Evolutionary conservation across 2,888 invertebrate genomes (phyloP), one percentile per base, ranked within the genome.

Genomic region (Gymnosoma rotundatum): DNA sequence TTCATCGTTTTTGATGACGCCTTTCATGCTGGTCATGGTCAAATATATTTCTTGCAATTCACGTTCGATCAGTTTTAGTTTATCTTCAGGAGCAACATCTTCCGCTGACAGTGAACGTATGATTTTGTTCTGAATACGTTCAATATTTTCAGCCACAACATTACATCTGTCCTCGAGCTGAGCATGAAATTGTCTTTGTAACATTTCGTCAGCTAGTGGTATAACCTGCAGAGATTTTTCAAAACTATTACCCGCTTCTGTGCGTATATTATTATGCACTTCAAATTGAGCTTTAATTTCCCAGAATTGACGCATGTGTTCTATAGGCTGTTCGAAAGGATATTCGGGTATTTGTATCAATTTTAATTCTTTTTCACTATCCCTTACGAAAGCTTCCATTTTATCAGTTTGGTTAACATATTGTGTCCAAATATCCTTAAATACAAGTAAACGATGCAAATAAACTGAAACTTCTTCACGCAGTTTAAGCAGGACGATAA

Each of bases 241-340:
- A 87, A 97, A 95, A 83, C 95, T 94, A 58, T 94, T 93, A 20
- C 95, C 94, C 0, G 96, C 95, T 87, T 96, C 96, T 81, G 95
- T 95, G 72, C 95, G 94, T 66, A 97, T 94, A 86, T 95, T 95
- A 87, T 96, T 96, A 90, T 97, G 94, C 32, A 97, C 94, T 93
- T 97, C 97, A 88, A 96, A 96, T 88, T 97, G 96, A 0, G 97
- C 97, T 91, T 97, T 97, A 61, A 97, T 92, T 92, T 97, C 97
- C 97, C 97, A 97, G 93, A 97, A 97, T 88, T 96, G 95, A 87
- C 96, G 94, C 92, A 97, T 95, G 88, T 96, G 96, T 72, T 95
- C 95, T 12, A 94, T 94, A 0, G 94, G 94, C 70, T 94, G 94
- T 18, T 94, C 91, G 32, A 93, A 93, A 45, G 94, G 94, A 83